Evolutionary conservation across 1,140 invertebrate species (phyloP), one percentile per base, ranked within the genome.

Genomic region (Heliconius eleuchia): DNA sequence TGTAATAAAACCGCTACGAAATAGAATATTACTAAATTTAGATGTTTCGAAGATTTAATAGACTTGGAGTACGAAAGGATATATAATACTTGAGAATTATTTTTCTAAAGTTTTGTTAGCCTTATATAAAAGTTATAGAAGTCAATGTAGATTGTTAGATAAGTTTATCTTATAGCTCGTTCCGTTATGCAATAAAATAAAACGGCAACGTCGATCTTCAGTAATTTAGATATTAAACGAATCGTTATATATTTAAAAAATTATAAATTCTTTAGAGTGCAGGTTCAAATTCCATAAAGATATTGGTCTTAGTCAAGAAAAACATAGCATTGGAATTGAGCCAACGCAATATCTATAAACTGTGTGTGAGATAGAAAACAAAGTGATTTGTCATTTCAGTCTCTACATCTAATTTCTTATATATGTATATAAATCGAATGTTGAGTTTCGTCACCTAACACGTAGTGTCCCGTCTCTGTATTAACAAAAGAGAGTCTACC

Each of bases 331-430:
- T 66, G 60, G 60, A 23, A 27, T 66, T 13, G 23, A 66, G n/a
- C 60, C 60, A 66, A 66, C 9, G 11, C 23, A 66, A 66, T 66
- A 66, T 30, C 60, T 66, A 66, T 66, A 66, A 66, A 66, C 60
- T 27, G 11, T 66, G 23, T 66, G 23, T 30, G 27, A 66, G 60
- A 66, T 13, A 66, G 60, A 66, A 66, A 66, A 66, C 60, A 66
- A 66, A 66, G 23, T 66, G 60, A 66, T 66, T 66, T 66, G n/a
- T 66, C 60, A 66, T n/a, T 66, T 23, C 11, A 30, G 57, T 60
- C 57, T 60, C 8, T 60, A 8, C 8, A 23, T 27, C 11, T 30
- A 3, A 27, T 66, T 11, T 66, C 11, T 3, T 30, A n/a, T 66
- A 11, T 13, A 27, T 23, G 7, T 19, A 23, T 23, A 9, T 23